phyloP scores from a whole-genome alignment of 2,888 invertebrate genomes.

The Cheilosia urbana region DNA sequence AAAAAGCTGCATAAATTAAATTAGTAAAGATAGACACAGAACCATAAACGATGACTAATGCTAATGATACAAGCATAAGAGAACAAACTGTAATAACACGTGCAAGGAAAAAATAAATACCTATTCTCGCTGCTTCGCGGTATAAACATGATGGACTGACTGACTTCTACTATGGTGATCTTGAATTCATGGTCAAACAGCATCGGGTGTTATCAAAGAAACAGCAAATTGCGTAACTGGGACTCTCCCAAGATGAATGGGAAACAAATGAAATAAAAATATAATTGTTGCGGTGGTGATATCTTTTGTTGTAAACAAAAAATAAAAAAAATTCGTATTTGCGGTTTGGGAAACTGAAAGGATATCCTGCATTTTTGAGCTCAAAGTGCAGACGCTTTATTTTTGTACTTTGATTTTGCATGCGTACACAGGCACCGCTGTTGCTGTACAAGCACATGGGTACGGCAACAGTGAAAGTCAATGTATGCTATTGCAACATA shows the following conservation, averaged over 20 bases:
- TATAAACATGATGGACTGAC: background rate
- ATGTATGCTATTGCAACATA: no score
- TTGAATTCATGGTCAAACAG: background rate
- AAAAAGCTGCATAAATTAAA: background rate
- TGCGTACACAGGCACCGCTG: no score
- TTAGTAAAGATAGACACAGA: background rate
- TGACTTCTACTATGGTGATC: background rate
- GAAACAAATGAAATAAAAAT: background rate
- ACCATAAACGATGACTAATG: slow-evolving; percentile 1
- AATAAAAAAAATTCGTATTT: background rate
- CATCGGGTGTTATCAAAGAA: background rate
- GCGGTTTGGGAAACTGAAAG: slow-evolving; percentile 6
- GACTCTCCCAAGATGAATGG: background rate
- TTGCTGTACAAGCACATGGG: no score
- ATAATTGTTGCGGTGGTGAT: background rate
- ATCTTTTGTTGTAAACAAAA: background rate
- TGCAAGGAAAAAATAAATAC: background rate
- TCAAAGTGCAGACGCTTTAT: background rate
- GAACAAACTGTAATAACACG: background rate
- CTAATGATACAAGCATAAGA: background rate
- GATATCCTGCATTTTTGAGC: slow-evolving; percentile 2
- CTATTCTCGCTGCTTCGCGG: no score
- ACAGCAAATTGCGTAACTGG: background rate
- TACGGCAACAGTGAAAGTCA: no score
- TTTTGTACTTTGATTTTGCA: no score